Base-by-base conservation (phyloP, 2,113 vertebrate genomes). In the Poeciliopsis occidentalis region DNA sequence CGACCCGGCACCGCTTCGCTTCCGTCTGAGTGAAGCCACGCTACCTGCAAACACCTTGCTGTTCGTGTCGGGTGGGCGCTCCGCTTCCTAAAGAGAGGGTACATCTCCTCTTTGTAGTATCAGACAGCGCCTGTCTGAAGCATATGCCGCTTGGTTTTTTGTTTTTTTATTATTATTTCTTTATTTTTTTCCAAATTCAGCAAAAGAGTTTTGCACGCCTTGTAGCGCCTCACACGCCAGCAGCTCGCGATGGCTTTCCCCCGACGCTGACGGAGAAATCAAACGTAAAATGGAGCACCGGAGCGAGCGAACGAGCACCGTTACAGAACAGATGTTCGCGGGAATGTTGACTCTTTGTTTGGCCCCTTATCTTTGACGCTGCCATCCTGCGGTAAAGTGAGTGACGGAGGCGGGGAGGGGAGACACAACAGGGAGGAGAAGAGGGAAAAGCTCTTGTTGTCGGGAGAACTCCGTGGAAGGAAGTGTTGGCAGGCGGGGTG, bases 271-370 rank as follows among this genome's bases (percentile, higher is more conserved):
- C 89, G 85, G 89, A 87, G 80, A 90, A 92, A 92, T 94, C 89
- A 92, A 85, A 93, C 80, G 81, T 85, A 91, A 92, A 92, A 89
- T 86, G 87, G 85, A 91, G 88, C 87, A 85, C 69, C 81, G 31
- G 83, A 92, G 92, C 83, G 75, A 84, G 81, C 81, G 75, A 84
- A 78, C 12, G 77, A 88, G 87, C 78, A 54, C 76, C 75, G 80
- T 81, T 82, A 87, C 51, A 71, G 76, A 94, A 87, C 94, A 92
- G 91, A 93, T 94, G 92, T 94, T 94, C 69, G 69, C 69, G 11
- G 85, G 72, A 85, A 90, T 88, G 82, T 91, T 88, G 91, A 92
- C 86, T 87, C 86, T 89, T 85, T 87, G 89, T 92, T 88, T 89
- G 86, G 88, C 87, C 84, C 84, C 86, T 91, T 84, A 91, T 93